Conservation (phyloP, 2,113 vertebrate genomes). For the Anthoscopus minutus region DNA sequence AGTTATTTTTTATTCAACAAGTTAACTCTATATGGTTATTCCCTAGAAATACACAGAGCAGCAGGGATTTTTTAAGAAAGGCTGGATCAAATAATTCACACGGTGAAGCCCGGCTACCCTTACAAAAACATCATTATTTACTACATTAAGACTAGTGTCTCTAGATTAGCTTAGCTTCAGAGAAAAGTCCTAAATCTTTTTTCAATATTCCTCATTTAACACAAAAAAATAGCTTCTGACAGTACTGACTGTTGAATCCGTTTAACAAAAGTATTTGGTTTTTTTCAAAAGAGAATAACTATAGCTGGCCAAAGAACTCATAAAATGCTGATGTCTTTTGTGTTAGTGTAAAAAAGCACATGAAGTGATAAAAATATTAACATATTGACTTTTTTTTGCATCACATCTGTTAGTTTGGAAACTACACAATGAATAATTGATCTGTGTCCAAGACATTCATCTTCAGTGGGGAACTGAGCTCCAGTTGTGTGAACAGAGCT, state of each 20-base stretch:
- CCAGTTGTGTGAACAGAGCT: background rate
- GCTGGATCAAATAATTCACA: background rate
- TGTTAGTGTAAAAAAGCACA: background rate
- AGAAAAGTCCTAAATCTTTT: background rate
- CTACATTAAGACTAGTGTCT: background rate
- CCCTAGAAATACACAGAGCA: background rate
- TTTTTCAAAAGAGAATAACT: background rate
- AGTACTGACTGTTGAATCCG: background rate
- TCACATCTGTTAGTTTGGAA: background rate
- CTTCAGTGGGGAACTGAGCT: fast-evolving
- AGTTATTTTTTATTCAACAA: background rate
- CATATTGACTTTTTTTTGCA: background rate
- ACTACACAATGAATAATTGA: background rate
- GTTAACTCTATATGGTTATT: background rate
- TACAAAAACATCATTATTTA: background rate
- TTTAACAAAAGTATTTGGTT: background rate
- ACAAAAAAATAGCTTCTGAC: background rate
- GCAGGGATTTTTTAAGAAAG: background rate
- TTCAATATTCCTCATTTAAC: background rate
- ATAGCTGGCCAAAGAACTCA: background rate
- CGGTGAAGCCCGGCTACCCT: background rate
- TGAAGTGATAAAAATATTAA: background rate
- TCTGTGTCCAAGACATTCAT: background rate
- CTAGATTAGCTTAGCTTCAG: background rate
- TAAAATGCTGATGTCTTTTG: background rate